Evolutionary conservation across 2,797 vertebrate genomes (phyloP).

Genomic region (Anguilla anguilla): DNA sequence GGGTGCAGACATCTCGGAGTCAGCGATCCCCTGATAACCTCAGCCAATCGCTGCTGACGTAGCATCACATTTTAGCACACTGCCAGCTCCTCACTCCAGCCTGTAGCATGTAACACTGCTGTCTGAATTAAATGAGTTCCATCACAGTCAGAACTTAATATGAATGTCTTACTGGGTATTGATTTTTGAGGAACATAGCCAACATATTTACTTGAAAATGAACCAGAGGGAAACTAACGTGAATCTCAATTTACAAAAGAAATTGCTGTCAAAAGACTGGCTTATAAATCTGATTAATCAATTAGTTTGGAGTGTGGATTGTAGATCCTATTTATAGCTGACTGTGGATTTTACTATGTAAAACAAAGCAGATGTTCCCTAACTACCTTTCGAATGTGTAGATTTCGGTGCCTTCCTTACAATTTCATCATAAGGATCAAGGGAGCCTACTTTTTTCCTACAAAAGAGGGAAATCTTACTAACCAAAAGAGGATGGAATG

Average conservation of each 20-base stretch:
- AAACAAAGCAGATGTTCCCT: no score
- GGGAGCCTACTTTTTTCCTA: no score
- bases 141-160: background rate
- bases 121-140: background rate
- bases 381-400: no score
- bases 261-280: background rate
- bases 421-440: no score
- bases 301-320: no score
- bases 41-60: background rate
- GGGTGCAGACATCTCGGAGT: conserved; percentile 3
- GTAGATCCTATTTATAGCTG: no score
- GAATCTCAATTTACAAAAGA: background rate
- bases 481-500: background rate
- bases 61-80: background rate
- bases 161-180: background rate
- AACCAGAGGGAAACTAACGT: background rate
- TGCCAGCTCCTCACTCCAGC: background rate
- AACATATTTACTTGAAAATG: background rate
- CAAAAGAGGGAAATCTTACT: background rate
- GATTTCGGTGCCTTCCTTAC: no score
- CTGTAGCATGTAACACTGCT: background rate
- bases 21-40: background rate
- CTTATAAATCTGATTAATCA: no score
- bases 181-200: background rate
- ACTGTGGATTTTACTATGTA: no score